Evolutionary conservation across 2,797 vertebrate species (phyloP), one percentile per base, ranked within the genome.

Genomic region (Synanceia verrucosa): DNA sequence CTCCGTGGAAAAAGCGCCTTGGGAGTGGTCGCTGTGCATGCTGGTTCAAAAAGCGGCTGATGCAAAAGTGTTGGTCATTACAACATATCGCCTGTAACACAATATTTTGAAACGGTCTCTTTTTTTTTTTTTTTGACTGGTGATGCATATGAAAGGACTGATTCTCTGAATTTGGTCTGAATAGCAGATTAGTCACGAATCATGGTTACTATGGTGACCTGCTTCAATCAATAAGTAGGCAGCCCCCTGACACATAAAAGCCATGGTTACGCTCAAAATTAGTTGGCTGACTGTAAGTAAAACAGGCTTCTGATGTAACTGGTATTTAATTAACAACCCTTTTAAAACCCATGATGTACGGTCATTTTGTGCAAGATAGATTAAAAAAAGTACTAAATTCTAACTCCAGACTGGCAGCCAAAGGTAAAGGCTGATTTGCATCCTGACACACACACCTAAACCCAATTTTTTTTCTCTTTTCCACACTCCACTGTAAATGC

Each of bases 401-500:
- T 48, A 19, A 29, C 18, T 41, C 4, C 9, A 19, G 13, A 24
- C 51, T 37, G 16, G 26, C 50, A 65, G 26, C 16, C 36, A 13
- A n/a, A 19, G 18, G 10, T 44, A 21, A 47, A 21, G 24, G n/a
- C 28, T 55, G 16, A 56, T 64, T 55, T 57, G 9, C 56, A 65
- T 47, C 29, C 36, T 23, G 11, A 56, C 23, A 19, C 5, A 59
- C 12, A 9, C 8, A 39, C 7, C 26, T 48, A 13, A 48, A 57
- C 3, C 4, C 21, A 28, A n/a, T n/a, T n/a, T n/a, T 6, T n/a
- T 2, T 2, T 8, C 19, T 31, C 43, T 10, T 23, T 44, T 34
- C 39, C 44, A 48, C 57, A 16, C 24, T 52, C 44, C 52, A 61
- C 44, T 78, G 64, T 16, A 47, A 63, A 31, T 41, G 19, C 41